Evolutionary conservation across 2,888 invertebrate genomes (phyloP).

Genomic region (Anaspis maculata): DNA sequence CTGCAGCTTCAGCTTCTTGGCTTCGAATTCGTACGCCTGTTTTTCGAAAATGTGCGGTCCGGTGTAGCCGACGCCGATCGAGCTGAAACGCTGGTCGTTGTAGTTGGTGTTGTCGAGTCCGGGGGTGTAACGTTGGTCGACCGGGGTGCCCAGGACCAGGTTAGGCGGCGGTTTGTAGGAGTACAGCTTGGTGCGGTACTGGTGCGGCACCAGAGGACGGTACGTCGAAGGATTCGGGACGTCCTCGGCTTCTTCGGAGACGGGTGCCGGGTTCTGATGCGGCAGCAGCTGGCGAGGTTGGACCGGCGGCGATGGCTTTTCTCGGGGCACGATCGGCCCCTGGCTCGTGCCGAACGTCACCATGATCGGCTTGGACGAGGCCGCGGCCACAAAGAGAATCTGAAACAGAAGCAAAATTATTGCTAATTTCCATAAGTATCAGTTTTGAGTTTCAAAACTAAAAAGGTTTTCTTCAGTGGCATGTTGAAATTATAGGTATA

Average conservation of each 20-base stretch:
- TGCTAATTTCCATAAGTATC: constrained; percentile 3
- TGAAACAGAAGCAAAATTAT: constrained; percentile 32
- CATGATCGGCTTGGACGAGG: constrained; percentile 34
- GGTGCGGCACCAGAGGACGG: constrained; percentile 32
- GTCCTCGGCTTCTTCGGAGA: constrained; percentile 34
- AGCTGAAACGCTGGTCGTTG: constrained; percentile 26
- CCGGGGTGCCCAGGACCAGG: constrained; percentile 34
- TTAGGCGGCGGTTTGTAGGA: constrained; percentile 24
- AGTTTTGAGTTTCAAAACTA: background rate
- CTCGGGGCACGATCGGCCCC: constrained; percentile 35
- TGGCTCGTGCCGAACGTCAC: constrained; percentile 39
- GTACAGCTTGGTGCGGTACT: constrained; percentile 30
- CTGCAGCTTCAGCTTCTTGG: constrained; percentile 20
- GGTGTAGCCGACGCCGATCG: constrained; percentile 33
- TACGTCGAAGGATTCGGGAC: constrained; percentile 36
- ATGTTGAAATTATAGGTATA: background rate
- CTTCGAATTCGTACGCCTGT: constrained; percentile 32
- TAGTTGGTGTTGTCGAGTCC: constrained; percentile 28
- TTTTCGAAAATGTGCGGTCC: constrained; percentile 39
- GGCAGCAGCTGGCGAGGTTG: constrained; percentile 3
- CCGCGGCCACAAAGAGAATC: constrained; percentile 27
- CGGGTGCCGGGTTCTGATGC: constrained; percentile 35
- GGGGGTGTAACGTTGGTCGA: constrained; percentile 35
- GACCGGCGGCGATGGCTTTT: constrained; percentile 7
- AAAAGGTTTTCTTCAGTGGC: too few relatives aligned